A percentile compares a stretch with the other conserved stretches of the same genome.
Evolutionary conservation across 2,113 vertebrate genomes (phyloP).

Genomic region (Bubo blakistoni): DNA sequence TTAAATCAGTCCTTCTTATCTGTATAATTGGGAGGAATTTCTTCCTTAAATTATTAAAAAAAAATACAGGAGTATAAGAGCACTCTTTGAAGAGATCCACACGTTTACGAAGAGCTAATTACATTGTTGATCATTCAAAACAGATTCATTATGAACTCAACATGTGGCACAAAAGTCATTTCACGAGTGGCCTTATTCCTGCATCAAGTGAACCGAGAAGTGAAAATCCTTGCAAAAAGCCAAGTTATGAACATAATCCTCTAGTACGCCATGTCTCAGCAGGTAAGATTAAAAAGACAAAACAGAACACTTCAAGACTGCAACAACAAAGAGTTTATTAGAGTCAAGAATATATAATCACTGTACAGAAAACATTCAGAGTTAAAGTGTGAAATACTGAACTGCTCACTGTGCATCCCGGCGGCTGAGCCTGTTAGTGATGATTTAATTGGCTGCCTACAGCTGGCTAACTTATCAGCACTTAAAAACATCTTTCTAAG

Average conservation of each 20-base stretch:
- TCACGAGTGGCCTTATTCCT: neutral
- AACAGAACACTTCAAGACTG: neutral
- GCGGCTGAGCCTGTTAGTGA: neutral
- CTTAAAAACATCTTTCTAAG: slow-evolving; percentile 20
- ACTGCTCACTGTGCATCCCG: neutral
- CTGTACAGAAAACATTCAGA: slow-evolving; percentile 30
- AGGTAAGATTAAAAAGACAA: slow-evolving; percentile 14
- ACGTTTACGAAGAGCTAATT: slow-evolving; percentile 1
- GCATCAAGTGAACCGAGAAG: neutral
- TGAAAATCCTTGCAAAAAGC: neutral
- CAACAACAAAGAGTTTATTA: slow-evolving; percentile 50
- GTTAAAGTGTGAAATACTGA: neutral
- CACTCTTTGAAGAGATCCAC: neutral
- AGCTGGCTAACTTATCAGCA: neutral
- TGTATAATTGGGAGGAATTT: neutral
- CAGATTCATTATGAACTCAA: slow-evolving; percentile 14
- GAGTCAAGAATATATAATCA: slow-evolving; percentile 7
- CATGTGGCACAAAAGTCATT: neutral
- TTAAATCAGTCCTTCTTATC: neutral
- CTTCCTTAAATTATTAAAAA: neutral
- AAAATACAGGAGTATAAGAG: neutral
- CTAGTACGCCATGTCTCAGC: neutral
- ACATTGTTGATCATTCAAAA: neutral
- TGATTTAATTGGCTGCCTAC: slow-evolving; percentile 11
- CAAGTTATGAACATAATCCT: neutral